Evolutionary conservation across 1,140 invertebrate genomes (phyloP), one percentile per base, ranked within the genome.

Genomic region (Drosophila hydei): DNA sequence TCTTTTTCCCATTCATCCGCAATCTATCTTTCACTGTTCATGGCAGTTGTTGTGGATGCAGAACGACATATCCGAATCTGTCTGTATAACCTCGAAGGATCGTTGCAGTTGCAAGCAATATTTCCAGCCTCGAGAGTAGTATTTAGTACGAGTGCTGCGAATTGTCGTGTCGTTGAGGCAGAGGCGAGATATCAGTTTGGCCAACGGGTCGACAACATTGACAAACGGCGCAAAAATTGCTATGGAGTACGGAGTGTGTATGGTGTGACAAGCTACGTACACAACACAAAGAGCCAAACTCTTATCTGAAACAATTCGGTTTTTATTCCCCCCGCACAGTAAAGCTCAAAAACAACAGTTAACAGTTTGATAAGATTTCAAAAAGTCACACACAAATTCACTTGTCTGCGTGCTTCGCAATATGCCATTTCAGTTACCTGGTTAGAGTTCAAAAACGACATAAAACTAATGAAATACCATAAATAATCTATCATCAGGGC

Each of bases 281-380:
- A 62, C 47, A 43, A 65, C 58, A 54, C 55, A 60, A 48, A 58
- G 54, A 60, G 45, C 72, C 75, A 72, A 75, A 67, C 64, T 83
- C 65, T 83, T 83, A 83, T 83, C 79, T 59, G 27, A 58, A 78
- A 69, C 75, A 64, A 64, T 50, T 42, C 8, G n/a, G 38, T 42
- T 63, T 77, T 78, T 78, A 69, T 69, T 78, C 73, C n/a, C 54
- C 74, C 30, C 30, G 11, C 30, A 11, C 59, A 83, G 45, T 67
- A 75, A 83, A 83, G 75, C 79, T 83, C 47, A 83, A 83, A 83
- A 83, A 83, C 79, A 83, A 83, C 79, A 83, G 75, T 78, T 77
- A 67, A 83, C 71, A 68, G 33, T 25, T 45, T 83, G 79, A 83
- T 83, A 83, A 83, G 79, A 83, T 83, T 83, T 83, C 58, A 74